Percentiles rank a stretch among this genome's conserved stretches.
These are phyloP conservation scores for Chironomus riparius DNA, from an alignment of 2,888 invertebrate genomes.

Conservation along the genomic window DNA sequence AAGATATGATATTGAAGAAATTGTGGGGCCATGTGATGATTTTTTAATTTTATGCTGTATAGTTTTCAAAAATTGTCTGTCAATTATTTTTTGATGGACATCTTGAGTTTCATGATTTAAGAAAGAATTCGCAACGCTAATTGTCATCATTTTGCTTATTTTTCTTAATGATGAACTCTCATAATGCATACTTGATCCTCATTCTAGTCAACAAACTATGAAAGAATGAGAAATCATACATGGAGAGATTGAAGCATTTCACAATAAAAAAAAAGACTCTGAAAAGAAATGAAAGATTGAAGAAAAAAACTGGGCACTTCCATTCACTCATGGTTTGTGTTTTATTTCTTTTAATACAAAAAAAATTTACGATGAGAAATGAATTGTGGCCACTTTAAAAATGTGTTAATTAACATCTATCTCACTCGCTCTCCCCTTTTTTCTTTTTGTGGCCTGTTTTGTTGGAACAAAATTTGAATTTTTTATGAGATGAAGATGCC, in stretches of 20 bases:
- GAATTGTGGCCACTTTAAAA: conserved; percentile 11
- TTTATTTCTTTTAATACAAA: background rate
- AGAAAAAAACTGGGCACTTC: background rate
- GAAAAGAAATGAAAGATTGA: background rate
- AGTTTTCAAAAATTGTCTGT: too few species aligned
- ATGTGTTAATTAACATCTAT: conserved; percentile 23
- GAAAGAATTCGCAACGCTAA: too few species aligned
- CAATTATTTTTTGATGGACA: too few species aligned
- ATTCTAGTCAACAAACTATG: background rate
- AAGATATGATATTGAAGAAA: background rate
- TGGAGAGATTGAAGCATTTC: background rate
- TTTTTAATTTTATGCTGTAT: background rate
- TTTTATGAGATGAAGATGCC: background rate
- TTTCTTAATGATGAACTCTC: background rate
- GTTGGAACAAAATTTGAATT: background rate
- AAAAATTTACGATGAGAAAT: background rate
- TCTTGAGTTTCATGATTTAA: too few species aligned
- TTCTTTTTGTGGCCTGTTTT: background rate
- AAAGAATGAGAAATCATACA: background rate
- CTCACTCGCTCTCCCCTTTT: background rate
- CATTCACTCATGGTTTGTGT: background rate
- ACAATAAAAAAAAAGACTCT: background rate
- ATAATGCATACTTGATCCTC: too few species aligned
- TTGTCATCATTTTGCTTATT: too few species aligned
- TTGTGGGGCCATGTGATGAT: background rate